Base-by-base conservation (phyloP, 2,797 vertebrate species). In the Alcedo quadribrachys region DNA sequence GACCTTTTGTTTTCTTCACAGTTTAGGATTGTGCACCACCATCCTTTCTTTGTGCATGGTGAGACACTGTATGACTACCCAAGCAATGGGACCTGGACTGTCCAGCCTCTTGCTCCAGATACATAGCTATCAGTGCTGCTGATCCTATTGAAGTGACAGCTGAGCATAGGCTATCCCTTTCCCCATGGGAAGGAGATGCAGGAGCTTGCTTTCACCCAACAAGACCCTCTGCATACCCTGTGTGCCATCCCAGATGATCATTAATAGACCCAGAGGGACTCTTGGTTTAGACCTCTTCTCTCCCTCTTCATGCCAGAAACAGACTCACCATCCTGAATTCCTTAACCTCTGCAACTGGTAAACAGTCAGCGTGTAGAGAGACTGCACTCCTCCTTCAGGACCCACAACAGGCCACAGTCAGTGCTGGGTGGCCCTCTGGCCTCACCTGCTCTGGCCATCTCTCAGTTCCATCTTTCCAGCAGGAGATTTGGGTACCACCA, bases 61-160 rank as follows among this genome's bases (percentile, higher is more conserved):
- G 27, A 73, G 81, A 28, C 15, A 60, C 1, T 13, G 54, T 27
- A 28, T 9, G 21, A 54, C 25, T 35, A 43, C 21, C 21, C 16
- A 28, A 63, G 51, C 32, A 42, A 40, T 35, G 42, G 48, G 17
- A 73, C 18, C 32, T 22, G 35, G 15, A 42, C 32, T 35, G 37
- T 18, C 19, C 45, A 74, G 25, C 9, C 42, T 63, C 40, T 32
- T 69, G 50, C 25, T 63, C 55, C 62, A 87, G 74, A 27, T 7
- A 19, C 15, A 15, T 1, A 55, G 20, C n/a, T 2, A 13, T 5
- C 3, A 0, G 70, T 21, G n/a, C 20, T 74, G 14, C 20, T 19
- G n/a, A 50, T 24, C 12, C 6, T 27, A 19, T 32, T 21, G 25
- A 35, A 10, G 8, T 55, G n/a, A 68, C 22, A 48, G 17, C 28